Evolutionary conservation across 2,888 invertebrate genomes (phyloP).

Genomic region (Toxonevra muliebris): DNA sequence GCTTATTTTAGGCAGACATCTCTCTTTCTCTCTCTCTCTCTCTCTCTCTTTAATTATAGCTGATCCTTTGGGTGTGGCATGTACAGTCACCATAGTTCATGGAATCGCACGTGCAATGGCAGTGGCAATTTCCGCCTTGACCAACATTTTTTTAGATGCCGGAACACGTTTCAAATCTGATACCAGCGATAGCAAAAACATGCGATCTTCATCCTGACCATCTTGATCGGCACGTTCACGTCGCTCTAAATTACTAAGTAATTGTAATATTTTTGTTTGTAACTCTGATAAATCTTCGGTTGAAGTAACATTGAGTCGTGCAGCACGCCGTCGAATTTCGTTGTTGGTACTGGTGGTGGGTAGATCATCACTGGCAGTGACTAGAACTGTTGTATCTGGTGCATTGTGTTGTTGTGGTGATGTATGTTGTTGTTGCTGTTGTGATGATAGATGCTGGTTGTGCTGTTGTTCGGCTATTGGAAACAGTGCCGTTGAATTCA

Average conservation of each 20-base stretch:
- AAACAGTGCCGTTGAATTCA: slow-evolving; percentile 32
- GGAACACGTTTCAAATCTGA: slow-evolving; percentile 45
- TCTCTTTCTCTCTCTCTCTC: no score
- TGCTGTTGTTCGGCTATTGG: not conserved
- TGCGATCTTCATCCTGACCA: slow-evolving; percentile 44
- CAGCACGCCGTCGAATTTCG: slow-evolving; percentile 5
- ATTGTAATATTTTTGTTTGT: slow-evolving; percentile 34
- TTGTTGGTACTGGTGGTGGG: slow-evolving; percentile 2
- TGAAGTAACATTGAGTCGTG: not conserved
- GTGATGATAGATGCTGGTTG: no score
- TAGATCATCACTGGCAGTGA: no score
- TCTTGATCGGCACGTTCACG: slow-evolving; percentile 21
- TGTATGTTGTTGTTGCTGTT: no score
- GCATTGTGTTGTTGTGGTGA: not conserved
- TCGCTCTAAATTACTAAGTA: slow-evolving; percentile 26
- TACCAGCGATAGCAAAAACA: slow-evolving; percentile 46
- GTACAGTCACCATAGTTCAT: not conserved
- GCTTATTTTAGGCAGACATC: no score
- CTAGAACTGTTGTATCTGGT: no score
- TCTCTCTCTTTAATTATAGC: no score
- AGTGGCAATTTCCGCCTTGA: slow-evolving; percentile 44
- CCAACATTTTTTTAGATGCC: slow-evolving; percentile 41
- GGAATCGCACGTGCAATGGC: slow-evolving; percentile 39
- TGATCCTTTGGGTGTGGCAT: no score
- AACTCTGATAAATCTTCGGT: slow-evolving; percentile 27